A percentile compares a stretch with the other conserved stretches of the same genome.
Evolutionary conservation across 2,113 vertebrate species (phyloP).

Genomic region (Eurystomus gularis): DNA sequence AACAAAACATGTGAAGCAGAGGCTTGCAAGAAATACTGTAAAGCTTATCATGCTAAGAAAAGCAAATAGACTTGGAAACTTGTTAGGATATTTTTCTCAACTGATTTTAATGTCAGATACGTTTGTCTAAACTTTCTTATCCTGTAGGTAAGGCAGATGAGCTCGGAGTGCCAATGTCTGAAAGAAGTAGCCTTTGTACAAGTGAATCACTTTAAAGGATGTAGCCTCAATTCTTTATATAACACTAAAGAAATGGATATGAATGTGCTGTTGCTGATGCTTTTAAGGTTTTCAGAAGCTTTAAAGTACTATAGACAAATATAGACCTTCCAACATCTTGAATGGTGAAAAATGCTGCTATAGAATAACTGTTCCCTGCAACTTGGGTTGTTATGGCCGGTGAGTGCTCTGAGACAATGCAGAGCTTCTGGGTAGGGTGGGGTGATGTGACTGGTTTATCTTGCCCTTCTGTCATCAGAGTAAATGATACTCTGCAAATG

Average conservation of each 20-base stretch:
- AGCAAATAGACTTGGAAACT: neutral
- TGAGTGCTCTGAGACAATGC: neutral
- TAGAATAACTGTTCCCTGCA: neutral
- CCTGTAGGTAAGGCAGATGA: neutral
- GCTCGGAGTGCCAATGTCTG: neutral
- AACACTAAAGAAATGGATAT: neutral
- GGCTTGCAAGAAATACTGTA: neutral
- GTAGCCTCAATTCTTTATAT: neutral
- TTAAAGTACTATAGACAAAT: neutral
- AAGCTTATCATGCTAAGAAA: neutral
- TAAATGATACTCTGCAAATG: neutral
- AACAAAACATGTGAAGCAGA: neutral
- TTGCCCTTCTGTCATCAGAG: accelerated
- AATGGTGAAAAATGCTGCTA: accelerated
- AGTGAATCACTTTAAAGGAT: neutral
- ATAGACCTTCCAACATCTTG: accelerated
- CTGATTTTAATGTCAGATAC: conserved; percentile 4
- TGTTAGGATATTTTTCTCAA: neutral
- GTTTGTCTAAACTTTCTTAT: neutral
- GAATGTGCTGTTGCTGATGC: neutral
- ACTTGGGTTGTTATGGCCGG: accelerated
- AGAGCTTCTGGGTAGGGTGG: neutral
- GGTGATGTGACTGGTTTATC: neutral
- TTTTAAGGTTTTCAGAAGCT: neutral
- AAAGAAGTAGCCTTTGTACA: neutral